Conservation (phyloP, 2,113 vertebrate species). For the Charina bottae region DNA sequence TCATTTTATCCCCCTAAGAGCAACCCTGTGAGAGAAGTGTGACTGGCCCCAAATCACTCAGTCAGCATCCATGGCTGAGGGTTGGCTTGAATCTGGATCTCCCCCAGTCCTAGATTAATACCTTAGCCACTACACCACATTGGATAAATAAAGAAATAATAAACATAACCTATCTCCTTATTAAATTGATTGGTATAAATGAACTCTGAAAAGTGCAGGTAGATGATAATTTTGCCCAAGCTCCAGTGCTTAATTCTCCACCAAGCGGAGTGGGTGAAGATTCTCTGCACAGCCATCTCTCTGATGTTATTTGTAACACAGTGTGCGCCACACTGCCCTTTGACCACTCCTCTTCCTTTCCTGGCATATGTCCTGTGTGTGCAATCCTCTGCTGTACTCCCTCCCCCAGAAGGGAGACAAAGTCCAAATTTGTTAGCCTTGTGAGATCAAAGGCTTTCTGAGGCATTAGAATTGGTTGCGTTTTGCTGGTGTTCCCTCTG, state of each 20-base stretch:
- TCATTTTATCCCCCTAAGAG: not conserved
- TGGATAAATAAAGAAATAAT: not conserved
- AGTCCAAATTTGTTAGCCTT: not conserved
- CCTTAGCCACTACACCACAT: not conserved
- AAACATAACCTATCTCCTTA: not conserved
- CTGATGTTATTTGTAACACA: not conserved
- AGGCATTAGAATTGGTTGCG: not conserved
- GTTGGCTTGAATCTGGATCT: not conserved
- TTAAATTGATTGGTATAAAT: not conserved
- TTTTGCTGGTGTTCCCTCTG: not conserved
- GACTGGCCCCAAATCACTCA: not conserved
- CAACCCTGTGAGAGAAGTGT: not conserved
- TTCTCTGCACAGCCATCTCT: not conserved
- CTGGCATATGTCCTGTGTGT: not conserved
- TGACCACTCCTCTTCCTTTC: not conserved
- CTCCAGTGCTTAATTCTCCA: not conserved
- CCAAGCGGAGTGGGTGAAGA: not conserved
- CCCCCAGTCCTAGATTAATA: not conserved
- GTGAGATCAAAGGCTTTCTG: slow-evolving; percentile 6
- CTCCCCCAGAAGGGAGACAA: not conserved
- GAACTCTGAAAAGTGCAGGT: not conserved
- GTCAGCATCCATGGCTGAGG: not conserved
- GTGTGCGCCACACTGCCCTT: slow-evolving; percentile 3
- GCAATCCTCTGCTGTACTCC: not conserved
- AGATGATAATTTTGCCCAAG: not conserved